Percentiles rank a stretch among this genome's conserved stretches.
Evolutionary conservation across 2,113 vertebrate genomes (phyloP).

Genomic region (Accipiter virgatus): DNA sequence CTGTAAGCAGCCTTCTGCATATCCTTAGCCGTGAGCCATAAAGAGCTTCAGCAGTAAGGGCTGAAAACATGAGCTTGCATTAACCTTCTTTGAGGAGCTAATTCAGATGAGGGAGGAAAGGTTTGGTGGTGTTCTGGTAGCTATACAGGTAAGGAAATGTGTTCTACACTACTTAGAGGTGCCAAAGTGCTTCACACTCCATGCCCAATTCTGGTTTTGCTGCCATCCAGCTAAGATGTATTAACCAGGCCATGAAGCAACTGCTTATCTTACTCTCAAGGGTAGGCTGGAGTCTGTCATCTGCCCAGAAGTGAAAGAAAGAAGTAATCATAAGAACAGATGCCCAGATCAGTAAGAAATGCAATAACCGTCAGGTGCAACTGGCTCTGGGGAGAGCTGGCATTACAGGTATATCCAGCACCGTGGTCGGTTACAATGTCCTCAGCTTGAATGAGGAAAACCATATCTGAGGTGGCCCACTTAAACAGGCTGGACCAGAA

Average conservation of each 20-base stretch:
- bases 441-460: background rate
- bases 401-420: background rate
- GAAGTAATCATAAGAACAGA: background rate
- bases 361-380: background rate
- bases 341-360: background rate
- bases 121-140: background rate
- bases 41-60: background rate
- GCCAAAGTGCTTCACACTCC: background rate
- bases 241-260: background rate
- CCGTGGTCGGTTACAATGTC: background rate
- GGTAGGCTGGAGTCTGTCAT: background rate
- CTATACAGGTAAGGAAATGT: background rate
- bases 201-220: background rate
- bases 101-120: background rate
- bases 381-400: background rate
- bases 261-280: background rate
- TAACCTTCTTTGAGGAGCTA: background rate
- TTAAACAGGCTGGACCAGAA: background rate
- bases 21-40: background rate
- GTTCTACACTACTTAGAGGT: background rate
- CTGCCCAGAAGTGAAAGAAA: background rate
- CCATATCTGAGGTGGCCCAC: background rate
- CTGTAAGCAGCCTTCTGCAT: background rate
- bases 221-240: background rate
- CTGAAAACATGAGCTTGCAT: background rate